phyloP scores from a whole-genome alignment of 1,140 invertebrate genomes.

The Leptinotarsa lineolata region DNA sequence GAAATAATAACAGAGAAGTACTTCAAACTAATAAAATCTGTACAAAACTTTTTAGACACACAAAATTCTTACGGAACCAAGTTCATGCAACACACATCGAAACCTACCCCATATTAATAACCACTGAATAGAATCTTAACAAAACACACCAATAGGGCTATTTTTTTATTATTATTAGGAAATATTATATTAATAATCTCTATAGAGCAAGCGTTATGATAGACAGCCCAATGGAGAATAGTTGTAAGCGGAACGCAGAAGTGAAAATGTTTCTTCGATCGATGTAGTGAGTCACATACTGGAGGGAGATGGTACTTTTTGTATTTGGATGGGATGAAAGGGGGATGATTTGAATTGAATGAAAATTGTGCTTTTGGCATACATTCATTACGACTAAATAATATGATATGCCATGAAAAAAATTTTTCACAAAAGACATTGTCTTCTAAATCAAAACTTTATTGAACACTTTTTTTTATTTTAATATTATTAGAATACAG shows the following conservation, averaged over 20 bases:
- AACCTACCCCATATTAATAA: slow-evolving; percentile 44
- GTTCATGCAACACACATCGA: slow-evolving; percentile 35
- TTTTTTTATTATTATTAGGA: slow-evolving; percentile 36
- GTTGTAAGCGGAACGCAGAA: slow-evolving; percentile 34
- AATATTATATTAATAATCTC: slow-evolving; percentile 30
- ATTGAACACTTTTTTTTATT: too few species aligned
- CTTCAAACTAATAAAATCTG: background rate
- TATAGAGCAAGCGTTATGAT: slow-evolving; percentile 37
- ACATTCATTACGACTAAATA: too few species aligned
- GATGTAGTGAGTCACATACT: slow-evolving; percentile 32
- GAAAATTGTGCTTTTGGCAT: background rate
- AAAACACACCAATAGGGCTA: slow-evolving; percentile 19
- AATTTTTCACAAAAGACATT: too few species aligned
- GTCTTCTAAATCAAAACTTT: too few species aligned
- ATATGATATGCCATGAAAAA: too few species aligned
- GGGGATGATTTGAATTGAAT: background rate
- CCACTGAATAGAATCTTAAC: slow-evolving; percentile 11
- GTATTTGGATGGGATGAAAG: slow-evolving; percentile 2
- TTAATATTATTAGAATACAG: too few species aligned
- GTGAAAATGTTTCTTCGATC: slow-evolving; percentile 41
- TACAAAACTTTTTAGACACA: background rate
- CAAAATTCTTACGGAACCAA: slow-evolving; percentile 18
- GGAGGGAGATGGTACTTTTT: slow-evolving; percentile 25
- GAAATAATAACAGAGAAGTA: background rate
- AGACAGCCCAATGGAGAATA: slow-evolving; percentile 41